A percentile compares a stretch with the other conserved stretches of the same genome.
These are phyloP conservation scores for Sclerurus mexicanus DNA, from an alignment of 2,113 vertebrate genomes.

Conservation along the genomic window DNA sequence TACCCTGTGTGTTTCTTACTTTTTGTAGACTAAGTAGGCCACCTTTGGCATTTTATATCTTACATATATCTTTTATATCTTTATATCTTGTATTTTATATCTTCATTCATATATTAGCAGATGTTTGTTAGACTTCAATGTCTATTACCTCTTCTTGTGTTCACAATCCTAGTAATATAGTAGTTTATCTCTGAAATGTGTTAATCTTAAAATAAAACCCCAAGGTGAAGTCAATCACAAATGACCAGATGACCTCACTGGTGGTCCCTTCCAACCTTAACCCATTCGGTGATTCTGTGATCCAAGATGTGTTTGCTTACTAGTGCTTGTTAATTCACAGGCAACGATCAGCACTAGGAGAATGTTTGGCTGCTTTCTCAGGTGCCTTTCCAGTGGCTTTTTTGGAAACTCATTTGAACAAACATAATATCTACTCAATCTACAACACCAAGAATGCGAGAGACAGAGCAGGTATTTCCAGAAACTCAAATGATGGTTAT, in stretches of 20 bases:
- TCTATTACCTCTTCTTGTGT: background rate
- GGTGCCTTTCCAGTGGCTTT: slow-evolving; percentile 94
- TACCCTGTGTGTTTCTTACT: background rate
- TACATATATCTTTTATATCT: too few relatives aligned
- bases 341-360: slow-evolving; percentile 90
- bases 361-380: slow-evolving; percentile 92
- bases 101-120: background rate
- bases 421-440: slow-evolving; percentile 89
- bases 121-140: background rate
- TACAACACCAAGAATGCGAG: slow-evolving; percentile 87
- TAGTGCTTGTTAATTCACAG: slow-evolving; percentile 62
- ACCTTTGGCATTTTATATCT: background rate
- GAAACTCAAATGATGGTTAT: background rate
- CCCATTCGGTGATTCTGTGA: background rate
- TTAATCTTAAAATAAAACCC: background rate
- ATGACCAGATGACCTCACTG: background rate
- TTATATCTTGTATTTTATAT: too few relatives aligned
- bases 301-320: background rate
- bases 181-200: background rate
- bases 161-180: background rate
- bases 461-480: slow-evolving; percentile 82
- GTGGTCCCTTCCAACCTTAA: background rate
- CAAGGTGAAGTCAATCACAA: background rate
- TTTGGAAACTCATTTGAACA: slow-evolving; percentile 90
- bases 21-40: background rate